Evolutionary conservation across 2,797 vertebrate species (phyloP).

Genomic region (Fratercula arctica): DNA sequence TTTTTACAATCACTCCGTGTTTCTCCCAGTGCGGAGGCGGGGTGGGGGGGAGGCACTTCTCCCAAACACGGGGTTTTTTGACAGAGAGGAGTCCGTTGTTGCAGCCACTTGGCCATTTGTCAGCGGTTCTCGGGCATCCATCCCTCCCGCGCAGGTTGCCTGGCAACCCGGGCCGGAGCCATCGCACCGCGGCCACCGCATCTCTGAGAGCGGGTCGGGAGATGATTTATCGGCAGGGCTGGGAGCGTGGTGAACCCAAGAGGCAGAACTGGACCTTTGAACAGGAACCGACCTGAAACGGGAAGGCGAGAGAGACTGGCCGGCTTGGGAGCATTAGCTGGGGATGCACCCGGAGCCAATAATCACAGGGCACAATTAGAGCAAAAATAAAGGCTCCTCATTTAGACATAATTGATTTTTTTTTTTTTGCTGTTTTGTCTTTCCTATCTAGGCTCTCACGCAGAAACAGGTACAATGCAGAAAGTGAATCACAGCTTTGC

Average conservation of each 20-base stretch:
- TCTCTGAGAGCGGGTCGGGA: slow-evolving; percentile 88
- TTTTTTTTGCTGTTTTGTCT: neutral
- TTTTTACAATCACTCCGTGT: slow-evolving; percentile 80
- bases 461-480: neutral
- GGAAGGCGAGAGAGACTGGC: slow-evolving; percentile 7
- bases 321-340: neutral
- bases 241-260: slow-evolving; percentile 81
- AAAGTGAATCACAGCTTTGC: neutral
- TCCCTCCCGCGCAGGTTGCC: slow-evolving; percentile 79
- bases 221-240: slow-evolving; percentile 93
- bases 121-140: slow-evolving; percentile 80
- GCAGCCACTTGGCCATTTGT: slow-evolving; percentile 88
- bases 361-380: neutral
- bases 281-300: slow-evolving; percentile 76
- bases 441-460: neutral
- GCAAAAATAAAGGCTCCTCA: neutral
- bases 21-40: slow-evolving; percentile 66
- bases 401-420: neutral
- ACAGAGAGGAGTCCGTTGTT: slow-evolving; percentile 86
- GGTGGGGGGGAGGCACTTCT: slow-evolving; percentile 75
- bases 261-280: slow-evolving; percentile 87
- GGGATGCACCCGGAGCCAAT: neutral
- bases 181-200: slow-evolving; percentile 83
- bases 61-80: slow-evolving; percentile 77
- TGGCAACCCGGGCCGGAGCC: slow-evolving; percentile 90